These are phyloP conservation scores for Therioaphis trifolii DNA, from an alignment of 2,888 invertebrate species.

Conservation along the genomic window DNA sequence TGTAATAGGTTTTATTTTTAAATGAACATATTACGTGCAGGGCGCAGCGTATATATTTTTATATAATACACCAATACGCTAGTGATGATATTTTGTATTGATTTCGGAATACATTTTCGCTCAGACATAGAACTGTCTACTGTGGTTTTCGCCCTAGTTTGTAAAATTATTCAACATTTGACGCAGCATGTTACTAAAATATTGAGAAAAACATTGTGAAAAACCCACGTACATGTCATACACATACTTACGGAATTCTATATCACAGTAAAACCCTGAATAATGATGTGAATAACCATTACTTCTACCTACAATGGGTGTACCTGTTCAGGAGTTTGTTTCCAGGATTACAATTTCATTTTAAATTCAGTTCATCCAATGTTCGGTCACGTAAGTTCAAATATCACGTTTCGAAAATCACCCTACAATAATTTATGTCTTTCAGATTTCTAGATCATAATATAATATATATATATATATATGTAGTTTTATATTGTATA, in stretches of 20 bases:
- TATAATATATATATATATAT: constrained; percentile 3
- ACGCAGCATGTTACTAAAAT: constrained; percentile 35
- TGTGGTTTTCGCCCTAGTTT: no score
- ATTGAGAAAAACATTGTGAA: neutral
- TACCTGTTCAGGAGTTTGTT: constrained; percentile 59
- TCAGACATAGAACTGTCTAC: neutral
- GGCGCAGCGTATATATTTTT: neutral
- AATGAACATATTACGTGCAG: neutral
- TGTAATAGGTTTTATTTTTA: no score
- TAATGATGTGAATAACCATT: constrained; percentile 42
- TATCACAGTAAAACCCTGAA: constrained; percentile 34
- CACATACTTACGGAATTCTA: neutral
- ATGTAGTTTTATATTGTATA: no score
- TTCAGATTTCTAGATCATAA: neutral
- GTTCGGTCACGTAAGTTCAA: constrained; percentile 61
- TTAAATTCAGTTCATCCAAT: constrained; percentile 38
- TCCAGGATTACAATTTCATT: constrained; percentile 52
- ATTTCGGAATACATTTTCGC: neutral
- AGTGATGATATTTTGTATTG: no score
- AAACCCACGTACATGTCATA: neutral
- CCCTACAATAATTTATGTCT: neutral
- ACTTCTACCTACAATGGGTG: constrained; percentile 23
- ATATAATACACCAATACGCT: no score
- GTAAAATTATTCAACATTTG: neutral
- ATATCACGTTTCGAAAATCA: constrained; percentile 58